Evolutionary conservation across 1,140 invertebrate species (phyloP).

Genomic region (Chelonus insularis): DNA sequence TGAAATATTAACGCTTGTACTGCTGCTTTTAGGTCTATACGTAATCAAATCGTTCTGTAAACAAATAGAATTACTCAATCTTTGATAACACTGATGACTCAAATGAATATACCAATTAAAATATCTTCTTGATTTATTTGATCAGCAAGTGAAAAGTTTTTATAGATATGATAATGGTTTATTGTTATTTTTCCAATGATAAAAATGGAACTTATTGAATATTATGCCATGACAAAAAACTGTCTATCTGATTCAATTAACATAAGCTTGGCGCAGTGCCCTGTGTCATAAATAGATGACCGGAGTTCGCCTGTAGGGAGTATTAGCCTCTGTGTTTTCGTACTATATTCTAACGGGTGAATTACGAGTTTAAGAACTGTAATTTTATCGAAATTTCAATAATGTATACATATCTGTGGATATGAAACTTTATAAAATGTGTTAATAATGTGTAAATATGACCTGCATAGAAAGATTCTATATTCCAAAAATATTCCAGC

Average conservation of each 20-base stretch:
- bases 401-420: too few species aligned
- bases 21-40: slow-evolving; percentile 44
- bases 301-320: slow-evolving; percentile 41
- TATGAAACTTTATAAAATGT: too few species aligned
- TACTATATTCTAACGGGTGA: slow-evolving; percentile 29
- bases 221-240: slow-evolving; percentile 30
- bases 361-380: neutral
- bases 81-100: too few species aligned
- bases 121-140: too few species aligned
- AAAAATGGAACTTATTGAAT: neutral
- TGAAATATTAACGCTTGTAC: slow-evolving; percentile 32
- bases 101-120: too few species aligned
- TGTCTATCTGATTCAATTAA: slow-evolving; percentile 53
- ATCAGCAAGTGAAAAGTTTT: too few species aligned
- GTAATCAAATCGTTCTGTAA: slow-evolving; percentile 48
- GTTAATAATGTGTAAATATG: too few species aligned
- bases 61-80: slow-evolving; percentile 13
- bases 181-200: too few species aligned
- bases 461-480: too few species aligned
- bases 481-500: too few species aligned
- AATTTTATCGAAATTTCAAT: neutral
- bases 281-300: slow-evolving; percentile 50
- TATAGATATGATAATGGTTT: too few species aligned
- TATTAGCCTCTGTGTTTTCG: slow-evolving; percentile 54
- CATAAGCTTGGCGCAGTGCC: slow-evolving; percentile 55